Evolutionary conservation across 2,888 invertebrate genomes (phyloP).

Genomic region (Dusona sp.): DNA sequence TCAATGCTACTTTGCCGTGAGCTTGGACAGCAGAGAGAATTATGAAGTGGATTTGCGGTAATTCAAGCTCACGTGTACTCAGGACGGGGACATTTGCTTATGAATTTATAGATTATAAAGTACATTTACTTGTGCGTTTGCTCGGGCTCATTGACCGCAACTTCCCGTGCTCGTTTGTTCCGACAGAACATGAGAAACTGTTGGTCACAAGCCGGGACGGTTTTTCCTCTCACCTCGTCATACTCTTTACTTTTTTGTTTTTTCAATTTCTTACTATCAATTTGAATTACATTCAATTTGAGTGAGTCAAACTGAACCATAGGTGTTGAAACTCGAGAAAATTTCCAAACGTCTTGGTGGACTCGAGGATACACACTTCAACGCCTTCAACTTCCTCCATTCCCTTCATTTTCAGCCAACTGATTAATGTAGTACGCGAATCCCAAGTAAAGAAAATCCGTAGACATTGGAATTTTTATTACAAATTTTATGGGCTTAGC

Average conservation of each 20-base stretch:
- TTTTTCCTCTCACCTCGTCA: conserved; percentile 18
- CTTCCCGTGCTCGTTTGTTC: conserved; percentile 37
- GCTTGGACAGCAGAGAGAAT: conserved; percentile 52
- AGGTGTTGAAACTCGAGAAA: conserved; percentile 9
- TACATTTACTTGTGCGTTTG: conserved; percentile 13
- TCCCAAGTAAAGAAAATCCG: background rate
- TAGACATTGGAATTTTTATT: conserved; percentile 27
- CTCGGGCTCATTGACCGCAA: conserved; percentile 49
- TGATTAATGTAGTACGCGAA: conserved; percentile 7
- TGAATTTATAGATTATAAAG: conserved; percentile 38
- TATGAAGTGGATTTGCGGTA: conserved; percentile 61
- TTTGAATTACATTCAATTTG: background rate
- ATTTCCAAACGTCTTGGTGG: background rate
- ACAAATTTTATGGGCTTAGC: conserved; percentile 22
- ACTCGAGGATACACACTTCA: background rate
- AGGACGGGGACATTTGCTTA: conserved; percentile 37
- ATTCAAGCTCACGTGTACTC: conserved; percentile 57
- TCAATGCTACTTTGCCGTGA: conserved; percentile 22
- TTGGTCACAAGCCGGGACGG: conserved; percentile 42
- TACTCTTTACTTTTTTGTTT: background rate
- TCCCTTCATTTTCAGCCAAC: background rate
- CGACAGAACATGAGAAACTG: conserved; percentile 12
- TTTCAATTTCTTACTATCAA: background rate
- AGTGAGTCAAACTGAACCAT: background rate
- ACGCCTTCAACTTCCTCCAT: conserved; percentile 12